Conservation (phyloP, 1,140 invertebrate genomes). For the Trachelipus rathkii region DNA sequence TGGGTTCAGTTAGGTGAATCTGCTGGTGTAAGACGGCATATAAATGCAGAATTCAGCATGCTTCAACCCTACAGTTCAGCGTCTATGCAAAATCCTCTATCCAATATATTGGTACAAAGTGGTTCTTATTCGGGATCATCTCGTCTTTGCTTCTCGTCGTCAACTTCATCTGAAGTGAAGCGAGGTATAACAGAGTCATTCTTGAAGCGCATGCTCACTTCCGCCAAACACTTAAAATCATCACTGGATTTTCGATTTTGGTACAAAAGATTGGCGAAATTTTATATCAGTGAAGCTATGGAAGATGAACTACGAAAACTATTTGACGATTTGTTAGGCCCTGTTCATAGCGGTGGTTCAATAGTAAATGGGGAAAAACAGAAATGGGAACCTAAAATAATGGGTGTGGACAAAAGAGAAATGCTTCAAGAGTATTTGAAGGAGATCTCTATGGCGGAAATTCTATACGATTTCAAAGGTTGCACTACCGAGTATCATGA, state of each 20-base stretch:
- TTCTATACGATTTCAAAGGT: constrained; percentile 77
- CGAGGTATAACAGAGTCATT: constrained; percentile 19
- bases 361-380: not conserved
- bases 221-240: constrained; percentile 18
- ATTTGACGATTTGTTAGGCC: constrained; percentile 21
- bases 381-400: not conserved
- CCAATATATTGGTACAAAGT: constrained; percentile 36
- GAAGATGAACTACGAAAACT: constrained; percentile 23
- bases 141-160: not conserved
- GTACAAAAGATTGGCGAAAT: constrained; percentile 24
- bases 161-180: not conserved
- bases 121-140: constrained; percentile 28
- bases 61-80: constrained; percentile 27
- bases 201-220: constrained; percentile 24
- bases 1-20: constrained; percentile 40
- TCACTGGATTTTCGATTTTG: constrained; percentile 21
- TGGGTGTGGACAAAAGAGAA: constrained; percentile 67
- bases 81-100: constrained; percentile 26
- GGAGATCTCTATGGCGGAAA: constrained; percentile 60
- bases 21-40: constrained; percentile 32
- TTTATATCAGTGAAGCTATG: constrained; percentile 28
- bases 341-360: constrained; percentile 2
- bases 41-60: constrained; percentile 36
- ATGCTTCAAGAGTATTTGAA: constrained; percentile 72
- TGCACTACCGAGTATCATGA: constrained; percentile 85